Evolutionary conservation across 2,113 vertebrate species (phyloP).

Genomic region (Syrmaticus mikado): DNA sequence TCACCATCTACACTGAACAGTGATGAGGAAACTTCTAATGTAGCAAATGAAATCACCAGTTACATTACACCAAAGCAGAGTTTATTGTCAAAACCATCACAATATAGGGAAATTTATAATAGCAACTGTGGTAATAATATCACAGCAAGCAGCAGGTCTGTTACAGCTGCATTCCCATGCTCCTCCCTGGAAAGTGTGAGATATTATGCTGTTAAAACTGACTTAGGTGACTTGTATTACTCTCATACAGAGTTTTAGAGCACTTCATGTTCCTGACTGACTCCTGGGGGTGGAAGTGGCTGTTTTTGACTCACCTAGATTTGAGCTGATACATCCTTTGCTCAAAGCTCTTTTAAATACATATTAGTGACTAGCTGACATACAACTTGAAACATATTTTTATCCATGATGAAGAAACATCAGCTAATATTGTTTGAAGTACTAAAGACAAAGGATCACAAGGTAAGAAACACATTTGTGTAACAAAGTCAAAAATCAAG

Average conservation of each 20-base stretch:
- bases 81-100: neutral
- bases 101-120: too few species aligned
- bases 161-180: neutral
- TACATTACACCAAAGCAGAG: neutral
- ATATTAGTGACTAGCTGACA: neutral
- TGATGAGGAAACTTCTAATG: neutral
- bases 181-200: neutral
- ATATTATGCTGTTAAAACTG: neutral
- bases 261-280: neutral
- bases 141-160: neutral
- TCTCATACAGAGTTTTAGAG: neutral
- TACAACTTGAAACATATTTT: too few species aligned
- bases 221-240: neutral
- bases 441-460: too few species aligned
- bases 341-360: neutral
- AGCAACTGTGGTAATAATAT: neutral
- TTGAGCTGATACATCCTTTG: neutral
- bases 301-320: neutral
- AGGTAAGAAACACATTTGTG: neutral
- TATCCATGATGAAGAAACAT: neutral
- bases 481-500: neutral
- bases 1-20: neutral
- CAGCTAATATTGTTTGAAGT: neutral
- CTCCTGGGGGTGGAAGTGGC: neutral
- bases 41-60: neutral